phyloP scores from a whole-genome alignment of 2,888 invertebrate species.

The Amphimallon solstitiale region DNA sequence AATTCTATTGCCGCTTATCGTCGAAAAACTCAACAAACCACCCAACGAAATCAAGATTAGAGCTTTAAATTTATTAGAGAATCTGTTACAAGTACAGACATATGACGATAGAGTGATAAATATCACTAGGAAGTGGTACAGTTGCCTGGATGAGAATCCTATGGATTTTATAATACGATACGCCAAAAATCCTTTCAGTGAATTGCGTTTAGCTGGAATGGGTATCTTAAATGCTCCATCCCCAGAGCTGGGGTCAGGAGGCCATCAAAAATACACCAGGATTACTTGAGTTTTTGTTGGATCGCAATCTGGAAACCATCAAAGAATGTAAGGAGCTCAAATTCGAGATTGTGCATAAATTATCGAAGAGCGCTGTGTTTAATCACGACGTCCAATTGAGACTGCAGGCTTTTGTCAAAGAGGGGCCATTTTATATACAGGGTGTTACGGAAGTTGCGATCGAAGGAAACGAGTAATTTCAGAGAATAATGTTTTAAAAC shows the following conservation, averaged over 20 bases:
- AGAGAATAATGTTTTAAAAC: no score
- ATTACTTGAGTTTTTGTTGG: constrained; percentile 81
- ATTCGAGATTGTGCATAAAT: constrained; percentile 74
- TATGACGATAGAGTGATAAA: constrained; percentile 62
- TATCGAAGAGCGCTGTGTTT: constrained; percentile 70
- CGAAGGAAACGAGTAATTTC: constrained; percentile 68
- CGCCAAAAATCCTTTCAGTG: constrained; percentile 81
- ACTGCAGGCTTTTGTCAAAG: constrained; percentile 75
- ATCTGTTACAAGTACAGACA: constrained; percentile 65
- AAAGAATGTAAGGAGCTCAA: constrained; percentile 81
- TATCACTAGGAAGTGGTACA: constrained; percentile 73
- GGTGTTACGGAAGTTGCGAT: constrained; percentile 78
- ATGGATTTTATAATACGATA: constrained; percentile 68
- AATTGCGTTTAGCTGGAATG: constrained; percentile 77
- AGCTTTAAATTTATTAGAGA: constrained; percentile 72
- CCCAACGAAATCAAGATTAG: constrained; percentile 75
- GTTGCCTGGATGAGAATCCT: constrained; percentile 65
- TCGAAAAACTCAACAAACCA: constrained; percentile 69
- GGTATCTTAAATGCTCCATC: constrained; percentile 74
- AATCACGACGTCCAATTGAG: constrained; percentile 70
- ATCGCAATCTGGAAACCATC: constrained; percentile 74
- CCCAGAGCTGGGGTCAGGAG: constrained; percentile 83
- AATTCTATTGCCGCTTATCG: constrained; percentile 72
- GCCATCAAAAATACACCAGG: constrained; percentile 77
- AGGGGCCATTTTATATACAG: constrained; percentile 83